Evolutionary conservation across 1,140 invertebrate species (phyloP).

Genomic region (Pinna nobilis): DNA sequence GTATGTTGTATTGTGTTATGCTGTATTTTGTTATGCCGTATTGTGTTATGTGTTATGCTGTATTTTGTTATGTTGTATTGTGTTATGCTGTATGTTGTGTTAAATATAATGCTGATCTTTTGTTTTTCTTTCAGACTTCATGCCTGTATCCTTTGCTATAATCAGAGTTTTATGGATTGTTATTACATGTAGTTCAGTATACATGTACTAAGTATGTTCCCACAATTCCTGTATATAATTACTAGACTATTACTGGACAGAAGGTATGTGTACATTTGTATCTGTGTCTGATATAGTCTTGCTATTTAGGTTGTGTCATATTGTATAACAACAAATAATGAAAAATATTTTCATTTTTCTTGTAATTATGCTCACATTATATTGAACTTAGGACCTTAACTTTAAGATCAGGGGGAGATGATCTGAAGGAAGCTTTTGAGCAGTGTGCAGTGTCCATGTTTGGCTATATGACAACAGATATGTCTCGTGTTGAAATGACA

Average conservation of each 20-base stretch:
- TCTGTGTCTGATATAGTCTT: no score
- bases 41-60: background rate
- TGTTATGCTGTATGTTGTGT: background rate
- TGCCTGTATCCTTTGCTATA: constrained; percentile 68
- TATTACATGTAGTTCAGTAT: background rate
- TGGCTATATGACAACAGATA: constrained; percentile 97
- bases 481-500: constrained; percentile 88
- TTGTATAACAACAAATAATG: background rate
- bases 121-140: constrained; percentile 70
- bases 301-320: background rate
- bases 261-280: no score
- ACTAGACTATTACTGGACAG: no score
- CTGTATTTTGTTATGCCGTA: background rate
- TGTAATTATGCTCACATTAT: no score
- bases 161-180: background rate
- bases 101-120: constrained; percentile 16
- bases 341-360: background rate
- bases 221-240: no score
- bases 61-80: background rate
- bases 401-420: constrained; percentile 87
- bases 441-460: constrained; percentile 94
- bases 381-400: no score
- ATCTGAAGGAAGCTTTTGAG: constrained; percentile 92
- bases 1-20: background rate
- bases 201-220: no score